Base-by-base conservation (phyloP, 2,888 invertebrate species). In the Frankliniella fusca region DNA sequence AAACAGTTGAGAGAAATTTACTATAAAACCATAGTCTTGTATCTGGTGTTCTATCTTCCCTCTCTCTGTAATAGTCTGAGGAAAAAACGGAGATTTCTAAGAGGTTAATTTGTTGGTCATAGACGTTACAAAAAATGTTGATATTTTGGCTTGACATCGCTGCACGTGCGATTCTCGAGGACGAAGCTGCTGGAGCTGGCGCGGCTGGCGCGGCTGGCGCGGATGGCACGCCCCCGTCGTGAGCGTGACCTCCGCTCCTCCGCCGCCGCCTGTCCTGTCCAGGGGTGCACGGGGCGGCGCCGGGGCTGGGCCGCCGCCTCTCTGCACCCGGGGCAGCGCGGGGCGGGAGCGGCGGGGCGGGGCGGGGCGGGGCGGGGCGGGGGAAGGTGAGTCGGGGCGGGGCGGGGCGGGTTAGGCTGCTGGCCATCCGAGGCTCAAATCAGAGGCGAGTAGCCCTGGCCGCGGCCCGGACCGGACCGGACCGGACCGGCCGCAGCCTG, bases 51-150 rank as follows among this genome's bases (percentile, higher is more conserved):
- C 15, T 38, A 38, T 38, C 38, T 38, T 38, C 38, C 38, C 38
- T 61, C n/a, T 61, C n/a, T 61, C 61, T 61, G 18, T 18, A 11
- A 61, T 0, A 61, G 61, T 61, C 7, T 1, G 61, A 61, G 15
- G 61, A 61, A 20, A 61, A 61, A 61, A 61, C 61, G n/a, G 38
- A 38, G 61, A 18, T 61, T 20, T 61, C 9, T n/a, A 27, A 23
- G 70, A 76, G 70, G 27, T 27, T 38, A 27, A 76, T 76, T 76
- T 76, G 70, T 76, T 76, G 70, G 70, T 76, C 70, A 76, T 76
- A 76, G 12, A 76, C 23, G 70, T 23, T n/a, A 23, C 27, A 27
- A 23, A 12, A 54, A 20, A 15, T 20, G 18, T 20, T 15, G 38
- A 3, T 38, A 3, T 38, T 38, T 38, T 38, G 20, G 15, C 54